phyloP scores from a whole-genome alignment of 2,797 vertebrate genomes.

The Sebastes hubbsi region DNA sequence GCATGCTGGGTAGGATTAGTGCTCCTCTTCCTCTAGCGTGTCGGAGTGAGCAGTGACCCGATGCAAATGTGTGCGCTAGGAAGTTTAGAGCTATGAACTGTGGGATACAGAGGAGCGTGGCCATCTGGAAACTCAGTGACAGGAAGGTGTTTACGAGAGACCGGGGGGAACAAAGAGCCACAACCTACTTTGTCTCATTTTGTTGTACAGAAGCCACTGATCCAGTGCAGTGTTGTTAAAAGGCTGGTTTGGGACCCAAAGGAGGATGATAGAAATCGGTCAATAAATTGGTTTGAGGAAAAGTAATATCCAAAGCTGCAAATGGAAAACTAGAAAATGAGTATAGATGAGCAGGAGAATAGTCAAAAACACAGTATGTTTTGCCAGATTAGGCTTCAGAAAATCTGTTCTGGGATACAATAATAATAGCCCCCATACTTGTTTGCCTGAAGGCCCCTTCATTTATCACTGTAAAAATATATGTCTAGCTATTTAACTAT shows the following conservation, averaged over 20 bases:
- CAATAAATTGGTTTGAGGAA: conserved; percentile 16
- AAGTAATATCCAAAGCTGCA: conserved; percentile 8
- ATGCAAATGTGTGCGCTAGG: conserved; percentile 73
- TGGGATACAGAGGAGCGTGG: conserved; percentile 63
- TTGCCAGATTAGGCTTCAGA: neutral
- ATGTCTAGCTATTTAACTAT: neutral
- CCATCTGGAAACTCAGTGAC: conserved; percentile 82
- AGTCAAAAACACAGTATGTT: neutral
- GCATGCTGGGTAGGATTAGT: conserved; percentile 72
- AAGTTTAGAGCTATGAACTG: conserved; percentile 71
- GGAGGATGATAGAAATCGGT: conserved; percentile 18
- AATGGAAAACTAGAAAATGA: neutral
- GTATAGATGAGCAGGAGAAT: neutral
- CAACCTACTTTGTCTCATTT: conserved; percentile 60
- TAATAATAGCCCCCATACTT: neutral
- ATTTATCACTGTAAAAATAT: neutral
- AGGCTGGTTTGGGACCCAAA: conserved; percentile 24
- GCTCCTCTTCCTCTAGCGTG: conserved; percentile 66
- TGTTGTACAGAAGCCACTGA: conserved; percentile 59
- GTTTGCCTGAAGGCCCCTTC: neutral
- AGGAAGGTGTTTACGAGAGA: conserved; percentile 67
- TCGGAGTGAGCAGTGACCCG: conserved; percentile 77
- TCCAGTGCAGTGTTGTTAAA: conserved; percentile 36
- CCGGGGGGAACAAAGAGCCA: conserved; percentile 52
- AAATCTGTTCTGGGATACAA: neutral